A percentile compares a stretch with the other conserved stretches of the same genome.
These are phyloP conservation scores for Pempheris klunzingeri DNA, from an alignment of 2,797 vertebrate genomes.

Conservation along the genomic window DNA sequence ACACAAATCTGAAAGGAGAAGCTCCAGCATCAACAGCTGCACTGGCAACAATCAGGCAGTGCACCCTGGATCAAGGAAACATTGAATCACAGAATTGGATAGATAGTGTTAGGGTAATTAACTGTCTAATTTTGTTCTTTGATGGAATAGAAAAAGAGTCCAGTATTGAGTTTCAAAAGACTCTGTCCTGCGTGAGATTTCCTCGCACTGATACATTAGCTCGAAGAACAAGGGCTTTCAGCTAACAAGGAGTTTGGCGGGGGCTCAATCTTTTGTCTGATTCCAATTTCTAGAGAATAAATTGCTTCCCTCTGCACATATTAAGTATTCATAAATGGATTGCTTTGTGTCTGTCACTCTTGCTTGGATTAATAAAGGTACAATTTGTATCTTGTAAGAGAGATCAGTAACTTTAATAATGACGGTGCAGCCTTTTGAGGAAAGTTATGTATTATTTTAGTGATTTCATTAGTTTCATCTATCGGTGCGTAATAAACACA, in stretches of 20 bases:
- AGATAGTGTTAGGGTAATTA: not conserved
- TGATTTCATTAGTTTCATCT: slow-evolving; percentile 27
- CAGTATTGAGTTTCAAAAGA: slow-evolving; percentile 4
- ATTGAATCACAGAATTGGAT: not conserved
- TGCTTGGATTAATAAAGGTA: slow-evolving; percentile 34
- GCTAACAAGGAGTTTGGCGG: slow-evolving; percentile 35
- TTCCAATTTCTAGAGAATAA: slow-evolving; percentile 46
- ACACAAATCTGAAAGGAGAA: slow-evolving; percentile 2
- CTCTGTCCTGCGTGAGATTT: slow-evolving; percentile 29
- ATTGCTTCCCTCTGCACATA: slow-evolving; percentile 45
- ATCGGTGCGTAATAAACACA: not conserved
- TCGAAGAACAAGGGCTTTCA: slow-evolving; percentile 38
- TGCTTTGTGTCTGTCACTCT: slow-evolving; percentile 31
- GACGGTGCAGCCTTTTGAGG: not conserved
- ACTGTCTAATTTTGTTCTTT: not conserved
- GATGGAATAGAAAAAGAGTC: slow-evolving; percentile 7
- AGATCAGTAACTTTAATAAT: not conserved
- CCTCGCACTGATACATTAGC: slow-evolving; percentile 17
- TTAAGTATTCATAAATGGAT: slow-evolving; percentile 38
- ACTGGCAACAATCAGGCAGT: not conserved
- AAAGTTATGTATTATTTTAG: not conserved
- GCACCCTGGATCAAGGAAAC: slow-evolving; percentile 5
- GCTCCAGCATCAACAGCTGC: not conserved
- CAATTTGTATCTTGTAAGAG: slow-evolving; percentile 2
- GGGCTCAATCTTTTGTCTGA: slow-evolving; percentile 53